Evolutionary conservation across 2,113 vertebrate species (phyloP).

Genomic region (Cephalopholis sonnerati): DNA sequence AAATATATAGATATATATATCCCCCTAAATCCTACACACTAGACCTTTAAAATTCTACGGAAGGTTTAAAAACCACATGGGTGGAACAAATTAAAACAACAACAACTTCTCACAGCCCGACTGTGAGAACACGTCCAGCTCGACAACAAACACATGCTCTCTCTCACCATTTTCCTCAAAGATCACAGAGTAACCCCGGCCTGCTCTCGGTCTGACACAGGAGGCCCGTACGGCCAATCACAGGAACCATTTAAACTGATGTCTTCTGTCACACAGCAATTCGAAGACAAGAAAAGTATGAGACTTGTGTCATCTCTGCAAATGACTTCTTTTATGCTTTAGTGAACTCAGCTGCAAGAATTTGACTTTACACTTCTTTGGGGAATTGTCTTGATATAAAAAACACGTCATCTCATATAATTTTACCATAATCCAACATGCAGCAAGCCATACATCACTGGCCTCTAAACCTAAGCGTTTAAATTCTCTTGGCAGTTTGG

Average conservation of each 20-base stretch:
- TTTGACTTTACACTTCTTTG: conserved; percentile 18
- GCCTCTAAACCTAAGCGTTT: conserved; percentile 46
- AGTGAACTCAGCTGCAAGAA: conserved; percentile 24
- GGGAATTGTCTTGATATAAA: conserved; percentile 36
- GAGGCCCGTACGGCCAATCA: conserved; percentile 19
- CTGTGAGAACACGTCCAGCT: conserved; percentile 21
- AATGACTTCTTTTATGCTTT: conserved; percentile 4
- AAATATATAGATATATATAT: too few species aligned
- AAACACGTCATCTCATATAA: conserved; percentile 11
- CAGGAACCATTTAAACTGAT: conserved; percentile 21
- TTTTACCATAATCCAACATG: conserved; percentile 51
- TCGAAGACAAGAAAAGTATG: conserved; percentile 12
- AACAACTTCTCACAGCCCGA: conserved; percentile 9
- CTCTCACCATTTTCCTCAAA: conserved; percentile 24
- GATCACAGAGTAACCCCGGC: conserved; percentile 36
- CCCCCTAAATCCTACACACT: too few species aligned
- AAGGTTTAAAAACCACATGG: background rate
- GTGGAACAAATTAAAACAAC: conserved; percentile 47
- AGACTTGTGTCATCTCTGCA: conserved; percentile 15
- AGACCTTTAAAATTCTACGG: conserved; percentile 10
- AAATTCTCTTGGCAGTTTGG: conserved; percentile 48
- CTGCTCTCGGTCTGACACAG: conserved; percentile 32
- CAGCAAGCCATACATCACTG: conserved; percentile 49
- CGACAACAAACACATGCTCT: conserved; percentile 24
- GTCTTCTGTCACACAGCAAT: conserved; percentile 20